These are phyloP conservation scores for Zelleria hepariella DNA, from an alignment of 2,888 invertebrate genomes.

Conservation along the genomic window DNA sequence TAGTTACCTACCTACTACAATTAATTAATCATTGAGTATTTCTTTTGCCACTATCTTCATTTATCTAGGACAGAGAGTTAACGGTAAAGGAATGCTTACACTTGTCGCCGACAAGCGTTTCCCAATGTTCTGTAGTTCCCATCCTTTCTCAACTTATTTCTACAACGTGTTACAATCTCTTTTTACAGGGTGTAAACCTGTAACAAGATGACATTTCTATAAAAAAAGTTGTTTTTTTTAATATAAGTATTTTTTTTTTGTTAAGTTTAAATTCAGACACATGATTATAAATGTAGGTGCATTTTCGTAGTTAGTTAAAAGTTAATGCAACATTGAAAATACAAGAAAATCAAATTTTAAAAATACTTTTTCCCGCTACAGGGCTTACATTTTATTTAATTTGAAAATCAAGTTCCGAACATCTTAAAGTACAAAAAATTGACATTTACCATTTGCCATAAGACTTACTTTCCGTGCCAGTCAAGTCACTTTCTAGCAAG, in stretches of 20 bases:
- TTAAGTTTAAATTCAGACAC: background rate
- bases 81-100: slow-evolving; percentile 43
- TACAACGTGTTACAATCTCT: too few relatives aligned
- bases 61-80: background rate
- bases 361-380: too few relatives aligned
- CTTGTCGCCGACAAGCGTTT: slow-evolving; percentile 35
- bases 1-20: background rate
- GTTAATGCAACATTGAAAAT: too few relatives aligned
- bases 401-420: too few relatives aligned
- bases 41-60: slow-evolving; percentile 1
- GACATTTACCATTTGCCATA: too few relatives aligned
- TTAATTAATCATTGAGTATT: background rate
- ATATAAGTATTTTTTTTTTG: background rate
- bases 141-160: background rate
- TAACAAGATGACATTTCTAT: slow-evolving; percentile 23
- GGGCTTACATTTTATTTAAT: too few relatives aligned
- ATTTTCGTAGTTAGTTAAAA: background rate
- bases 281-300: background rate
- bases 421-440: too few relatives aligned
- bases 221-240: background rate
- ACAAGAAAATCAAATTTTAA: too few relatives aligned
- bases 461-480: too few relatives aligned
- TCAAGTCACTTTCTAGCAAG: too few relatives aligned
- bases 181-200: too few relatives aligned
- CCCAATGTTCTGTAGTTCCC: slow-evolving; percentile 33